These are phyloP conservation scores for Platysteira castanea DNA, from an alignment of 2,113 vertebrate species.

Conservation along the genomic window DNA sequence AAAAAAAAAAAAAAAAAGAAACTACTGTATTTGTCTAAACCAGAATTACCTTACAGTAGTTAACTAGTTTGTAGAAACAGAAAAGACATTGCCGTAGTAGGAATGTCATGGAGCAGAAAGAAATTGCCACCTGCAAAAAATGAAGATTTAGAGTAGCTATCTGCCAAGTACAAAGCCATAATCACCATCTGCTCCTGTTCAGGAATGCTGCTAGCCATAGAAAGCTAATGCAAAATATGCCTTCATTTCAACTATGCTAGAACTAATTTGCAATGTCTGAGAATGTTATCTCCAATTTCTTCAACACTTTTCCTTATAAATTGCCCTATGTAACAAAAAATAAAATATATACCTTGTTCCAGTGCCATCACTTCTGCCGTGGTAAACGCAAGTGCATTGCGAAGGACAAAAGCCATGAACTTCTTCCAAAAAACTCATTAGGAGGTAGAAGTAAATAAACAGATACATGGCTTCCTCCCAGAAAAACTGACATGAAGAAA, in stretches of 20 bases:
- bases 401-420: constrained; percentile 85
- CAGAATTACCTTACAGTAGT: background rate
- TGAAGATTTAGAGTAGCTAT: background rate
- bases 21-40: background rate
- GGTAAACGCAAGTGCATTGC: constrained; percentile 87
- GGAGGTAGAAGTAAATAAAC: constrained; percentile 71
- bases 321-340: background rate
- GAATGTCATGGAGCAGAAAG: background rate
- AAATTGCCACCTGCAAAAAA: background rate
- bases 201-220: background rate
- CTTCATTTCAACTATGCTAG: background rate
- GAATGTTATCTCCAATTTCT: background rate
- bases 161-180: background rate
- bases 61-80: background rate
- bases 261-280: background rate
- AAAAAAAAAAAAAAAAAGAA: background rate
- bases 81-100: background rate
- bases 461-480: constrained; percentile 75
- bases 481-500: constrained; percentile 6
- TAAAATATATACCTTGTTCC: constrained; percentile 80
- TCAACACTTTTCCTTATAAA: background rate
- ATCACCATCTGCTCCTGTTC: background rate
- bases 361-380: constrained; percentile 79
- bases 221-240: background rate
- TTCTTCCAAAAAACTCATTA: constrained; percentile 71